phyloP scores from a whole-genome alignment of 2,113 vertebrate genomes.

The Lophotis ruficrista region DNA sequence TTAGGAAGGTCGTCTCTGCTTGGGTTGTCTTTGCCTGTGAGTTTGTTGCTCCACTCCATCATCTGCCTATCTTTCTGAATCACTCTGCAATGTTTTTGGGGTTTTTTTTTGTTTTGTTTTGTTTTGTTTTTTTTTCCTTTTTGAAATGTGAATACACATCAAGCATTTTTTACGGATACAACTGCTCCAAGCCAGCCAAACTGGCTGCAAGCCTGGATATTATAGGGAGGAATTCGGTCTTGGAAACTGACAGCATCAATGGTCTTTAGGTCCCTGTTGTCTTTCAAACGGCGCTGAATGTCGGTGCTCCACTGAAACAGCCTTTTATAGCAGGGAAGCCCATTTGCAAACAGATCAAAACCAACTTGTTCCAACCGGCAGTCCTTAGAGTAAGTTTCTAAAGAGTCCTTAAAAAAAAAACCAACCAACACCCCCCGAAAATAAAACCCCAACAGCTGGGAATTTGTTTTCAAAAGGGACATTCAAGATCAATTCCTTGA shows the following conservation, averaged over 20 bases:
- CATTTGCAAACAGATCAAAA: neutral
- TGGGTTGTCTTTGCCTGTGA: neutral
- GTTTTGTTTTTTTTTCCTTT: neutral
- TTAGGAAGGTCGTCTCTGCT: neutral
- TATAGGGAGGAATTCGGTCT: conserved; percentile 40
- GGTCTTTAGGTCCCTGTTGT: neutral
- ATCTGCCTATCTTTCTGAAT: conserved; percentile 4
- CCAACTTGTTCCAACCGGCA: neutral
- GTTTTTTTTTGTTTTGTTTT: too few relatives aligned
- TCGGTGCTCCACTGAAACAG: neutral
- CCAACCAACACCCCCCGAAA: rapidly evolving
- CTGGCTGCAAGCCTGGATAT: conserved; percentile 50
- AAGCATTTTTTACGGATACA: conserved; percentile 4
- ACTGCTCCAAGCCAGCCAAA: neutral
- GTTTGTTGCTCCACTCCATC: neutral
- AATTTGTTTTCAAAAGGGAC: neutral
- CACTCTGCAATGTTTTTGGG: neutral
- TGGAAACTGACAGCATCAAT: conserved; percentile 26
- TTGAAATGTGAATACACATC: conserved; percentile 12
- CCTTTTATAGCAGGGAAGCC: neutral
- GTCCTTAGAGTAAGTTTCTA: neutral
- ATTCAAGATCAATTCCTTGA: neutral
- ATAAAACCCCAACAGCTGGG: neutral
- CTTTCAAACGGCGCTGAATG: neutral
- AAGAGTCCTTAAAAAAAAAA: neutral